These are phyloP conservation scores for Meriones psammophilus DNA, from an alignment of 2,797 vertebrate species.

Conservation along the genomic window DNA sequence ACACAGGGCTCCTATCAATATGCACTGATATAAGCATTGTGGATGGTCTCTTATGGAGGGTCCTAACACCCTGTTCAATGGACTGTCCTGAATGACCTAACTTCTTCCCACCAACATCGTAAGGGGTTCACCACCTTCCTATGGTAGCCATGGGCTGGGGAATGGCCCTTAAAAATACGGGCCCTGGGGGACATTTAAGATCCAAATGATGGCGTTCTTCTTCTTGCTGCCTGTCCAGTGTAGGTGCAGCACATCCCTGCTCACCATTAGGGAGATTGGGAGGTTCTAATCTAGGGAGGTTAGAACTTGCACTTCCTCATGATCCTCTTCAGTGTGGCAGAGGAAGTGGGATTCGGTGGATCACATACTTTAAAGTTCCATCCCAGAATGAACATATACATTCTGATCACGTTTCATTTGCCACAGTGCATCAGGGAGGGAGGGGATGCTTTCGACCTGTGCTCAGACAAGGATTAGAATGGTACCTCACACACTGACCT, in stretches of 20 bases:
- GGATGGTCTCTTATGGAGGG: slow-evolving; percentile 2
- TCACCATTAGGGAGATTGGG: neutral
- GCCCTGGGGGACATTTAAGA: neutral
- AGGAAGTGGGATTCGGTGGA: neutral
- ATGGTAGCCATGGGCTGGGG: neutral
- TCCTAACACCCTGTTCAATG: neutral
- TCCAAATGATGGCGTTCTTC: neutral
- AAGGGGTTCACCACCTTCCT: neutral
- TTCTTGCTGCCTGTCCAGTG: neutral
- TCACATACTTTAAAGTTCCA: neutral
- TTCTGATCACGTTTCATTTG: neutral
- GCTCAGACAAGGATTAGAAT: neutral
- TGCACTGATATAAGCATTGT: slow-evolving; percentile 6
- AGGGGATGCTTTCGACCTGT: neutral
- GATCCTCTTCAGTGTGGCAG: neutral
- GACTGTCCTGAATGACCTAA: neutral
- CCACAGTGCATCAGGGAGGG: neutral
- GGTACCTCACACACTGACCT: no score
- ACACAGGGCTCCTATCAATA: slow-evolving; percentile 26
- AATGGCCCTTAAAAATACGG: neutral
- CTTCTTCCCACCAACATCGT: neutral
- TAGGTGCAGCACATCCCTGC: neutral
- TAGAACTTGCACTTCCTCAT: neutral
- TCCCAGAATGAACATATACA: neutral
- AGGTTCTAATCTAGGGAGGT: no score